These are phyloP conservation scores for Nylanderia fulva DNA, from an alignment of 1,140 invertebrate genomes.

Conservation along the genomic window DNA sequence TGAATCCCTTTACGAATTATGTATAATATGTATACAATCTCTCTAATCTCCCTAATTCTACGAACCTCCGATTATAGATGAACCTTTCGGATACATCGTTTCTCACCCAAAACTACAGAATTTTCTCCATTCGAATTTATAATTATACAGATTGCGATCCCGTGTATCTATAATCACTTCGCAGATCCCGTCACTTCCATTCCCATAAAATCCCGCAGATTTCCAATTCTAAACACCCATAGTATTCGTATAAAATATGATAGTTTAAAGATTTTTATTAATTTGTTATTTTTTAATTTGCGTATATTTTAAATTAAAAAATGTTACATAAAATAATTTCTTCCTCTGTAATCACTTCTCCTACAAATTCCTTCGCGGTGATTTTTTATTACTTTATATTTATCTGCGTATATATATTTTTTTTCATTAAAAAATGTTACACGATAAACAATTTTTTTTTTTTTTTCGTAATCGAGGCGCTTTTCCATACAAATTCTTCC, in stretches of 20 bases:
- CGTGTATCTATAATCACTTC: background rate
- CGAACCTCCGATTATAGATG: background rate
- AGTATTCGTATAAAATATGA: background rate
- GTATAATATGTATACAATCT: background rate
- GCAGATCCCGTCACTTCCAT: background rate
- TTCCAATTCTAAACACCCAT: background rate
- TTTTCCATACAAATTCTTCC: conserved; percentile 33
- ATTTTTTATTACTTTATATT: too few relatives aligned
- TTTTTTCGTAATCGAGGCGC: background rate
- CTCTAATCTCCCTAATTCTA: background rate
- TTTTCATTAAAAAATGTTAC: background rate
- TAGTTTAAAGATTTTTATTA: background rate
- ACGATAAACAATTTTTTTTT: background rate
- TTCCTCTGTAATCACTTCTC: too few relatives aligned
- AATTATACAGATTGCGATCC: conserved; percentile 3
- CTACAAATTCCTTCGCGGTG: too few relatives aligned
- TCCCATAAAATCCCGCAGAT: background rate
- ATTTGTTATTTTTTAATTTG: too few relatives aligned
- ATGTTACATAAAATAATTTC: too few relatives aligned
- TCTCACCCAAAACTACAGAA: background rate
- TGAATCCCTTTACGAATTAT: background rate
- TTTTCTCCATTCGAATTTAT: conserved; percentile 15
- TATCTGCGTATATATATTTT: too few relatives aligned
- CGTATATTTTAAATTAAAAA: too few relatives aligned
- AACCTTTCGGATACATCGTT: background rate